Conservation (phyloP, 35 echinoderm and acorn worm species). For the Anneissia japonica region DNA sequence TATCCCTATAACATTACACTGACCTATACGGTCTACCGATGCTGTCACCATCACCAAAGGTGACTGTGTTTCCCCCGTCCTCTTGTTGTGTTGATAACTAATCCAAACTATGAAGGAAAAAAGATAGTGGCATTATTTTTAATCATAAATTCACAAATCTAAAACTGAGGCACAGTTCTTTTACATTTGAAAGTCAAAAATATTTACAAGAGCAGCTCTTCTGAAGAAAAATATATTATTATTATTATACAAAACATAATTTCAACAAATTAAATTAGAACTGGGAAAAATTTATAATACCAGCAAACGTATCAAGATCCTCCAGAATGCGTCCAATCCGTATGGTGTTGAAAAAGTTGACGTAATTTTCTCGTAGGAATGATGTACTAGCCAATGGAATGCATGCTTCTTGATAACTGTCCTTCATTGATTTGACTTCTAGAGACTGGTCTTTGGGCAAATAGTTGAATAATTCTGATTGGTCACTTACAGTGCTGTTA, state of each 20-base stretch:
- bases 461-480: conserved; percentile 16
- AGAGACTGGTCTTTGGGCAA: conserved; percentile 44
- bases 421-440: conserved; percentile 36
- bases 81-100: conserved; percentile 77
- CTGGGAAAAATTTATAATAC: too few species aligned
- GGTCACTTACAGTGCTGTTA: too few species aligned
- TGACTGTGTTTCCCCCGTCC: conserved; percentile 11
- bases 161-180: too few species aligned
- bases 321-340: conserved; percentile 82
- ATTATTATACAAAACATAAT: too few species aligned
- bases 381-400: conserved; percentile 56
- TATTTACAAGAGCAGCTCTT: too few species aligned
- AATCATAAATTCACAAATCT: too few species aligned
- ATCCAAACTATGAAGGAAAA: conserved; percentile 60
- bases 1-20: too few species aligned
- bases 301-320: conserved; percentile 92
- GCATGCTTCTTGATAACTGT: conserved; percentile 74
- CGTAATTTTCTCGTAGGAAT: conserved; percentile 57
- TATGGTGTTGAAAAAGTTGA: conserved; percentile 66
- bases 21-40: conserved; percentile 82
- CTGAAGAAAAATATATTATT: too few species aligned
- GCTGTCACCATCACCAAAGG: conserved; percentile 86
- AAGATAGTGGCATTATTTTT: too few species aligned
- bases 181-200: too few species aligned
- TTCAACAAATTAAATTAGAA: too few species aligned